Evolutionary conservation across 2,888 invertebrate genomes (phyloP).

Genomic region (Dynastes grantii): DNA sequence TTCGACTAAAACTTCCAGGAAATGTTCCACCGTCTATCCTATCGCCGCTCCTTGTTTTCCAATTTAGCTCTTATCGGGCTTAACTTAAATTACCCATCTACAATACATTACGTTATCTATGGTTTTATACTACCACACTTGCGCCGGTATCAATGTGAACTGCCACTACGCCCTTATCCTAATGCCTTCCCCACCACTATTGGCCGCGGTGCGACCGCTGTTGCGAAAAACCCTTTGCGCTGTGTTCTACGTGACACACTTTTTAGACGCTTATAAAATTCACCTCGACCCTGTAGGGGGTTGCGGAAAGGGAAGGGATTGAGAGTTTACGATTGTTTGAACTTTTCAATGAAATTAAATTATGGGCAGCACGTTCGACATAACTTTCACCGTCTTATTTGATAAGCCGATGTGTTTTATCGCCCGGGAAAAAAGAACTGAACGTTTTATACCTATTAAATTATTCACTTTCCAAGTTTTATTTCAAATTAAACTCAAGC

Average conservation of each 20-base stretch:
- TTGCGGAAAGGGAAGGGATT: neutral
- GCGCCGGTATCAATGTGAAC: slow-evolving; percentile 19
- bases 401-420: slow-evolving; percentile 44
- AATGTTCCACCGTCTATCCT: neutral
- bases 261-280: slow-evolving; percentile 42
- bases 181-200: slow-evolving; percentile 2
- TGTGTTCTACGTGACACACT: slow-evolving; percentile 35
- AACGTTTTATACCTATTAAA: slow-evolving; percentile 31
- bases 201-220: neutral
- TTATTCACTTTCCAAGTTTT: slow-evolving; percentile 28
- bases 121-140: slow-evolving; percentile 6
- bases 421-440: slow-evolving; percentile 14
- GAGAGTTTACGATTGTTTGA: slow-evolving; percentile 47
- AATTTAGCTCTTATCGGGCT: slow-evolving; percentile 15
- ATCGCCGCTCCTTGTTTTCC: slow-evolving; percentile 15
- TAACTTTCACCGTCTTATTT: slow-evolving; percentile 45
- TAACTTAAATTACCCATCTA: slow-evolving; percentile 29
- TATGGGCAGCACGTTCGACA: slow-evolving; percentile 43
- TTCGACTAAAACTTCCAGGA: neutral
- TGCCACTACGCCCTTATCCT: slow-evolving; percentile 5
- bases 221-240: slow-evolving; percentile 12
- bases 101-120: slow-evolving; percentile 32
- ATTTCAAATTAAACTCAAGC: slow-evolving; percentile 5
- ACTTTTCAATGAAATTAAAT: slow-evolving; percentile 47
- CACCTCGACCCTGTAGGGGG: slow-evolving; percentile 6